phyloP scores from a whole-genome alignment of 1,140 invertebrate species.

The Drosophila pallidifrons region DNA sequence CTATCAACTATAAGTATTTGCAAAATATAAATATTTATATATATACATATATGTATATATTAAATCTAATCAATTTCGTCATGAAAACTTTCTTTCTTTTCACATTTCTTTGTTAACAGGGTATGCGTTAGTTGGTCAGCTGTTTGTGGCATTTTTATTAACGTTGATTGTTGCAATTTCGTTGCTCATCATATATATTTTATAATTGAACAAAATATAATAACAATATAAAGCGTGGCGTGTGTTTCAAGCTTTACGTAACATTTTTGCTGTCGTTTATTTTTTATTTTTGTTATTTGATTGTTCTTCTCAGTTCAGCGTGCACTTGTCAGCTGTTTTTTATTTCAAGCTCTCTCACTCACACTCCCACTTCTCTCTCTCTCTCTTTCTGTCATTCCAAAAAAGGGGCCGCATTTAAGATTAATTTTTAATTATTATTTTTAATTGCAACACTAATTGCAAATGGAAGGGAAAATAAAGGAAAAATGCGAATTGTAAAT shows the following conservation, averaged over 20 bases:
- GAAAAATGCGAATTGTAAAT: conserved; percentile 8
- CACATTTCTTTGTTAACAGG: conserved; percentile 1
- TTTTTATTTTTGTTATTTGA: conserved; percentile 16
- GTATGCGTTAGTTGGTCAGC: background rate
- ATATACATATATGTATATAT: too few relatives aligned
- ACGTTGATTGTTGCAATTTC: conserved; percentile 43
- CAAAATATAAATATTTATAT: too few relatives aligned
- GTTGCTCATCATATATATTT: conserved; percentile 27
- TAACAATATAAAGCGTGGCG: conserved; percentile 40
- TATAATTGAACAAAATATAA: conserved; percentile 45
- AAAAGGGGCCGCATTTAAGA: conserved; percentile 18
- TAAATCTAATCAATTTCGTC: too few relatives aligned
- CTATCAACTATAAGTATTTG: too few relatives aligned
- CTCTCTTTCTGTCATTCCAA: background rate
- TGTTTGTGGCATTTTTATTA: conserved; percentile 17
- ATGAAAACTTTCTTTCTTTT: too few relatives aligned
- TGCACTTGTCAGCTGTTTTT: conserved; percentile 72
- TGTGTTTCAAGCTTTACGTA: conserved; percentile 63
- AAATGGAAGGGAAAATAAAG: conserved; percentile 32
- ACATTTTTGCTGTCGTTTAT: conserved; percentile 34
- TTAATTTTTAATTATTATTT: conserved; percentile 72
- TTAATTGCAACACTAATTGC: conserved; percentile 74
- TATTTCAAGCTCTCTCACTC: background rate
- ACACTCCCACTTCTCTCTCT: conserved; percentile 1
- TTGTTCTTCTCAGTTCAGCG: conserved; percentile 11